Percentiles rank a stretch among this genome's conserved stretches.
Evolutionary conservation across 2,797 vertebrate genomes (phyloP).

Genomic region (Paratrypauchen microcephalus): DNA sequence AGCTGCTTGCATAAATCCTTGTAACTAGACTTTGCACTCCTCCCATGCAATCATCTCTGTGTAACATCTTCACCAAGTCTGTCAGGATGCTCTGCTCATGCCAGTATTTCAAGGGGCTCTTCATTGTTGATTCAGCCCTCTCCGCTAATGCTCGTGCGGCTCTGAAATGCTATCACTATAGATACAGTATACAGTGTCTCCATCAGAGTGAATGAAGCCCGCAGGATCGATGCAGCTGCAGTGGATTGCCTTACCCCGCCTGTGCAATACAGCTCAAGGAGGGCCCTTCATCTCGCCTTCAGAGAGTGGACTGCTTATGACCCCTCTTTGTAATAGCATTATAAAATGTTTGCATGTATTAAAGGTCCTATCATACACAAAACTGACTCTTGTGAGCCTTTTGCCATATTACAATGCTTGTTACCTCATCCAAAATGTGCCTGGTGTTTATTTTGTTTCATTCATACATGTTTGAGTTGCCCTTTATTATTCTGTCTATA

Average conservation of each 20-base stretch:
- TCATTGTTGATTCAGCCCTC: slow-evolving; percentile 27
- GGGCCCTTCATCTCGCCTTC: slow-evolving; percentile 29
- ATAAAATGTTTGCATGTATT: neutral
- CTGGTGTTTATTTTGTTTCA: too few species aligned
- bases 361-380: too few species aligned
- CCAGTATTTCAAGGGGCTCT: slow-evolving; percentile 11
- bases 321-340: neutral
- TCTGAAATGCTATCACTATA: slow-evolving; percentile 60
- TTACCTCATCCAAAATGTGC: too few species aligned
- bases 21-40: slow-evolving; percentile 43
- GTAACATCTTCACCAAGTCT: slow-evolving; percentile 38
- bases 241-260: slow-evolving; percentile 57
- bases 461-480: too few species aligned
- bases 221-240: slow-evolving; percentile 59
- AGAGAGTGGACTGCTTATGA: slow-evolving; percentile 14
- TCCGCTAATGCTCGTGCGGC: slow-evolving; percentile 18
- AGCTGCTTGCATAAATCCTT: slow-evolving; percentile 41
- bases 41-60: slow-evolving; percentile 51
- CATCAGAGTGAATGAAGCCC: slow-evolving; percentile 52
- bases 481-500: too few species aligned
- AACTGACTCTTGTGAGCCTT: too few species aligned
- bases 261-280: slow-evolving; percentile 24
- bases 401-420: too few species aligned
- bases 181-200: slow-evolving; percentile 32
- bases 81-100: slow-evolving; percentile 18